Evolutionary conservation across 2,113 vertebrate species (phyloP).

Genomic region (Percopsis transmontana): DNA sequence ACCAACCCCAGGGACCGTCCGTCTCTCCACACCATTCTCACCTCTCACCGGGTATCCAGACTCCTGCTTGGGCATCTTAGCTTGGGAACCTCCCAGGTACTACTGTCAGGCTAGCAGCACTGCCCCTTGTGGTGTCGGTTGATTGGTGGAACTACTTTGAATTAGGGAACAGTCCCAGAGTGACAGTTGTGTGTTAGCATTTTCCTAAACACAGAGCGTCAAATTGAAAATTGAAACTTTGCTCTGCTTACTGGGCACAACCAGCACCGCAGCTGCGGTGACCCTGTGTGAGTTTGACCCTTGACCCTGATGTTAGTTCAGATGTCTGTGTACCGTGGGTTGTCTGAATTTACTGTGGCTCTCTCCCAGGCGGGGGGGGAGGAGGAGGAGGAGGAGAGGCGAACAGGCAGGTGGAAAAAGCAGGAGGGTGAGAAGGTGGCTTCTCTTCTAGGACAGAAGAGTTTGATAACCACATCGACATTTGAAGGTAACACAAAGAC

Average conservation of each 20-base stretch:
- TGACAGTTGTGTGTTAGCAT: neutral
- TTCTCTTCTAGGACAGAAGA: constrained; percentile 67
- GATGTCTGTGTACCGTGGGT: constrained; percentile 31
- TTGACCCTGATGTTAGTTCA: constrained; percentile 55
- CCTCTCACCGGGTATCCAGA: constrained; percentile 75
- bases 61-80: constrained; percentile 73
- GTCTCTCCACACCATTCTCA: constrained; percentile 87
- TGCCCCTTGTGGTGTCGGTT: too few relatives aligned
- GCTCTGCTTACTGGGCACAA: neutral
- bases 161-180: neutral
- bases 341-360: constrained; percentile 40
- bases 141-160: too few relatives aligned
- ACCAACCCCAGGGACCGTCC: constrained; percentile 86
- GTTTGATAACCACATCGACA: constrained; percentile 62
- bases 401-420: constrained; percentile 60
- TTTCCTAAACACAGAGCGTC: neutral
- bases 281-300: constrained; percentile 41
- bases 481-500: constrained; percentile 58
- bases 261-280: constrained; percentile 36
- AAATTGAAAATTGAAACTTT: constrained; percentile 32
- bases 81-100: constrained; percentile 73
- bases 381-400: constrained; percentile 27
- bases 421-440: constrained; percentile 68
- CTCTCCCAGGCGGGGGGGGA: constrained; percentile 42
- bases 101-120: too few relatives aligned